These are phyloP conservation scores for Hippocampus kuda DNA, from an alignment of 2,797 vertebrate genomes.

Conservation along the genomic window DNA sequence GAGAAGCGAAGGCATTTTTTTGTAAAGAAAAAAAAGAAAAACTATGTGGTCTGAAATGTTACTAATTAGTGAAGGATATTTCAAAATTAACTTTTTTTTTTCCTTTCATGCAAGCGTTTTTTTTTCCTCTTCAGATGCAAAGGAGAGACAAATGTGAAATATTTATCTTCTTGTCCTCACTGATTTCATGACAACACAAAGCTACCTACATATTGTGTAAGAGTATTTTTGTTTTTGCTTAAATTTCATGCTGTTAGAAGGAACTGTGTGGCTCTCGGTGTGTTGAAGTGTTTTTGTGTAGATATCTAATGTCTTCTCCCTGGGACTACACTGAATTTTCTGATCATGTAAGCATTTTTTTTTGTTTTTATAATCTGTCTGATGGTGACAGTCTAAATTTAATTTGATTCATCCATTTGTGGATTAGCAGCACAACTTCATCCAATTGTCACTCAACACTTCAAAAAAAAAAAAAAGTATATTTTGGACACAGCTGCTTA, in stretches of 20 bases:
- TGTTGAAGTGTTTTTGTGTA: constrained; percentile 62
- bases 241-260: constrained; percentile 69
- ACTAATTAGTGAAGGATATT: constrained; percentile 62
- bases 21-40: constrained; percentile 18
- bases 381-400: constrained; percentile 29
- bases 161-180: constrained; percentile 69
- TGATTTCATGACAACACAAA: constrained; percentile 69
- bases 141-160: constrained; percentile 67
- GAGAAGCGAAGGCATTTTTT: constrained; percentile 38
- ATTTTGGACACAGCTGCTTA: not conserved
- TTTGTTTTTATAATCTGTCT: constrained; percentile 31
- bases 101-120: constrained; percentile 39
- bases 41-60: constrained; percentile 55
- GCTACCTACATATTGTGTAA: constrained; percentile 68
- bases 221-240: constrained; percentile 66
- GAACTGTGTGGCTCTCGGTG: constrained; percentile 53
- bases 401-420: constrained; percentile 20
- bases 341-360: constrained; percentile 38
- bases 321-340: constrained; percentile 50
- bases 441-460: not conserved
- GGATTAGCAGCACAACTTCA: constrained; percentile 17
- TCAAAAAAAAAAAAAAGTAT: not conserved
- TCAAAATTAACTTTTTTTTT: constrained; percentile 29
- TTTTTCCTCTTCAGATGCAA: constrained; percentile 50
- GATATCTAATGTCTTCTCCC: constrained; percentile 60